phyloP scores from a whole-genome alignment of 2,113 vertebrate genomes.

The Synchiropus splendidus region DNA sequence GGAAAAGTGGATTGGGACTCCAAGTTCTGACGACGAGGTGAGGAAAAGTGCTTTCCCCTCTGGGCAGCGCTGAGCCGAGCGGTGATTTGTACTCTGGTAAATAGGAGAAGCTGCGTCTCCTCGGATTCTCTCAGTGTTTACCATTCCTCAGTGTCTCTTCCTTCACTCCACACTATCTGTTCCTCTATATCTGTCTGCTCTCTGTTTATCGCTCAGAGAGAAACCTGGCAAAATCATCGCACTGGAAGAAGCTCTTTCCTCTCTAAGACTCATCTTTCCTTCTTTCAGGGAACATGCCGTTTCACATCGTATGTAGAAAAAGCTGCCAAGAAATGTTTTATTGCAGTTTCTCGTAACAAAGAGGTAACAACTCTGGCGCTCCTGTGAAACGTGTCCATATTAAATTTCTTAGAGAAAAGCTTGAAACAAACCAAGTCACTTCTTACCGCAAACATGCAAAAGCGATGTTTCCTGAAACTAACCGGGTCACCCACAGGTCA shows the following conservation, averaged over 20 bases:
- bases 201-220: slow-evolving; percentile 16
- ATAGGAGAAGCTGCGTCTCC: slow-evolving; percentile 26
- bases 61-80: slow-evolving; percentile 39
- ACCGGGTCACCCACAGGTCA: too few species aligned
- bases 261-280: not conserved
- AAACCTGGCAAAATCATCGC: too few species aligned
- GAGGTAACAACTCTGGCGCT: too few species aligned
- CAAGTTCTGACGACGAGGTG: slow-evolving; percentile 61
- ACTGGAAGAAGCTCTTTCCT: too few species aligned
- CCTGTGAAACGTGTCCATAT: too few species aligned
- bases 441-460: too few species aligned
- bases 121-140: slow-evolving; percentile 38
- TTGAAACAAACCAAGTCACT: too few species aligned
- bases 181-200: slow-evolving; percentile 11
- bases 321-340: too few species aligned
- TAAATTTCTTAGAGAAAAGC: too few species aligned
- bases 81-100: slow-evolving; percentile 60
- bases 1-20: slow-evolving; percentile 61
- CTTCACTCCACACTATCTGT: slow-evolving; percentile 16
- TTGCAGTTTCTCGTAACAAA: too few species aligned
- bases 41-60: slow-evolving; percentile 67
- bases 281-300: not conserved
- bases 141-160: slow-evolving; percentile 15
- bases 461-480: too few species aligned
- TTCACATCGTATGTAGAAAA: too few species aligned